phyloP scores from a whole-genome alignment of 2,888 invertebrate species.

The Tholera decimalis region DNA sequence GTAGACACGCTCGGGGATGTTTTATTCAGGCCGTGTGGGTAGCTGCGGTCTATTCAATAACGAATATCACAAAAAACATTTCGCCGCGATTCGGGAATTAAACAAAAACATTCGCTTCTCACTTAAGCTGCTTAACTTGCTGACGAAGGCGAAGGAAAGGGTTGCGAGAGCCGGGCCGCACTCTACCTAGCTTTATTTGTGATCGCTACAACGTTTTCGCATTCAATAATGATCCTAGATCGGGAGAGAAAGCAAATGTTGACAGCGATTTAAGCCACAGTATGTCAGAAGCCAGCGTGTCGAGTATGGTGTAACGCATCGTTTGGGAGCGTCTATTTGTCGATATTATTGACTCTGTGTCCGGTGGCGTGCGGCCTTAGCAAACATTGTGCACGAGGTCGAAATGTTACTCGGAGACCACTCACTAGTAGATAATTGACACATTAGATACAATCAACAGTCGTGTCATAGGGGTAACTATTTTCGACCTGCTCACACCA shows the following conservation, averaged over 20 bases:
- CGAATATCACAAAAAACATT: constrained; percentile 52
- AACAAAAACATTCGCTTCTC: constrained; percentile 42
- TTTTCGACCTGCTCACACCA: background rate
- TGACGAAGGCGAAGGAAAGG: constrained; percentile 41
- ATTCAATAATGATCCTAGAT: background rate
- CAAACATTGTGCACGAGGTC: constrained; percentile 20
- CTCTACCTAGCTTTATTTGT: constrained; percentile 25
- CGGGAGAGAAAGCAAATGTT: constrained; percentile 20
- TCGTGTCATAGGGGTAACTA: background rate
- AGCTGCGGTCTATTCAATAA: constrained; percentile 54
- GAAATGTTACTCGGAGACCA: constrained; percentile 13
- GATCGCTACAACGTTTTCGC: constrained; percentile 7
- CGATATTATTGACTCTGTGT: constrained; percentile 31
- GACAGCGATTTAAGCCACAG: constrained; percentile 8
- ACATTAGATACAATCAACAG: background rate
- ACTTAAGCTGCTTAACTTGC: constrained; percentile 58
- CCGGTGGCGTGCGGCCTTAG: background rate
- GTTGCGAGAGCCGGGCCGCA: constrained; percentile 30
- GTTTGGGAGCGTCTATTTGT: constrained; percentile 45
- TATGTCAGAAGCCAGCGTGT: background rate
- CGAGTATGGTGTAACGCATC: constrained; percentile 13
- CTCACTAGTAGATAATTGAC: background rate
- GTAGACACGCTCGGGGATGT: constrained; percentile 48
- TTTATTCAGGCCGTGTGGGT: constrained; percentile 48
- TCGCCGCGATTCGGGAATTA: constrained; percentile 53